Evolutionary conservation across 2,113 vertebrate species (phyloP).

Genomic region (Python bivittatus): DNA sequence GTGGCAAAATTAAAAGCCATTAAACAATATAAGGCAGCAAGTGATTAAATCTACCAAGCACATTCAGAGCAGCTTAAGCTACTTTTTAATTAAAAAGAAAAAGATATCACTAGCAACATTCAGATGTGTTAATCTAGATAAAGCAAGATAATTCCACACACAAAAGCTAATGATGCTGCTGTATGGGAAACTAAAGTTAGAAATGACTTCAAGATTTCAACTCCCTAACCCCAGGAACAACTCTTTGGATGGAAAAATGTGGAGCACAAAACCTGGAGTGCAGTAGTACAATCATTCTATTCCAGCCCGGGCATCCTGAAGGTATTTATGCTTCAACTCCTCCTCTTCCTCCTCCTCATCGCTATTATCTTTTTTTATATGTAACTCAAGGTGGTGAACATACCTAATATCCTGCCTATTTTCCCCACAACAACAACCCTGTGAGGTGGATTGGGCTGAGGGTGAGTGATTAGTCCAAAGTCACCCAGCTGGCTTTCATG

Average conservation of each 20-base stretch:
- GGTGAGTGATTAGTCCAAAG: neutral
- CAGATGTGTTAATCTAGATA: conserved; percentile 72
- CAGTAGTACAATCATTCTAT: conserved; percentile 33
- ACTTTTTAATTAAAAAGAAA: conserved; percentile 82
- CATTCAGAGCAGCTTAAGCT: conserved; percentile 75
- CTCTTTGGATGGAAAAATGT: conserved; percentile 5
- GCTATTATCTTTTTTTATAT: too few relatives aligned
- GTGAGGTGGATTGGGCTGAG: neutral
- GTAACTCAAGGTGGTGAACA: neutral
- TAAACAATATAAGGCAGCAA: conserved; percentile 77
- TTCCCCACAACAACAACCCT: neutral
- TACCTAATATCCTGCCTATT: neutral
- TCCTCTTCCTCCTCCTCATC: too few relatives aligned
- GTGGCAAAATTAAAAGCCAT: conserved; percentile 79
- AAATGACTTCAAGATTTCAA: conserved; percentile 22
- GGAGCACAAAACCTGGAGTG: conserved; percentile 11
- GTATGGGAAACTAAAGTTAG: conserved; percentile 19
- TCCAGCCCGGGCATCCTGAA: conserved; percentile 22
- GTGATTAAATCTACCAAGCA: conserved; percentile 79
- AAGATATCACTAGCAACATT: conserved; percentile 75
- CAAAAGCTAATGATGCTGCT: conserved; percentile 54
- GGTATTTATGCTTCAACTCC: too few relatives aligned
- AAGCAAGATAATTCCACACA: conserved; percentile 69
- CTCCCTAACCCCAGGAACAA: conserved; percentile 2
- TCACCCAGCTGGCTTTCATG: neutral